Evolutionary conservation across 2,797 vertebrate species (phyloP).

Genomic region (Monodelphis domestica): DNA sequence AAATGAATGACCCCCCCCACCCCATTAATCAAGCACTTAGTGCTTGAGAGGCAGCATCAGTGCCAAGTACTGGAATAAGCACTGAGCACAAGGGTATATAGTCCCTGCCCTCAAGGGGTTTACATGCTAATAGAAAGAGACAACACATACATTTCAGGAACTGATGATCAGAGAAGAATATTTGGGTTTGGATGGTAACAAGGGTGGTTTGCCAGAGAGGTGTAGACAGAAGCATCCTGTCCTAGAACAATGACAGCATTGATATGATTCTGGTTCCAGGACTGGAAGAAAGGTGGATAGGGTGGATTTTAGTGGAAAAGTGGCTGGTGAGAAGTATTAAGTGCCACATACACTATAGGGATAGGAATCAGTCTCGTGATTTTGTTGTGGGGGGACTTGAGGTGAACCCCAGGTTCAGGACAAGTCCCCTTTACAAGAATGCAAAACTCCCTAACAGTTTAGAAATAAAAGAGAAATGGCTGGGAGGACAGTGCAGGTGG

Average conservation of each 20-base stretch:
- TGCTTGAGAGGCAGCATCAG: background rate
- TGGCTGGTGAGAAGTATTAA: background rate
- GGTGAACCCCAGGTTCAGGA: too few species aligned
- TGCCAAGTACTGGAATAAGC: background rate
- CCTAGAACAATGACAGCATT: background rate
- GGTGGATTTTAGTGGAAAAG: background rate
- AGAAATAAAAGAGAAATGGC: too few species aligned
- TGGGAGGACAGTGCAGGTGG: too few species aligned
- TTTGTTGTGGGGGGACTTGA: too few species aligned
- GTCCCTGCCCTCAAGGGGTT: background rate
- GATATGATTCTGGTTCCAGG: background rate
- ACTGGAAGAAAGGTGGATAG: background rate
- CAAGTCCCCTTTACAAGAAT: too few species aligned
- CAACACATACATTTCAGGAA: background rate
- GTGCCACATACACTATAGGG: background rate
- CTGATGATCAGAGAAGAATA: background rate
- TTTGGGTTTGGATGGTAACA: background rate
- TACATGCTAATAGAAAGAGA: background rate
- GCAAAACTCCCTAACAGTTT: too few species aligned
- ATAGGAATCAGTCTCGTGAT: background rate
- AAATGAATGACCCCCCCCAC: too few species aligned
- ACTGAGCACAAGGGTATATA: background rate
- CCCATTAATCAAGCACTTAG: background rate
- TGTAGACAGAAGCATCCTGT: background rate
- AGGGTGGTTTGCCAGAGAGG: background rate